Percentiles rank a stretch among this genome's conserved stretches.
These are phyloP conservation scores for Parus major DNA, from an alignment of 2,113 vertebrate genomes.

Conservation along the genomic window DNA sequence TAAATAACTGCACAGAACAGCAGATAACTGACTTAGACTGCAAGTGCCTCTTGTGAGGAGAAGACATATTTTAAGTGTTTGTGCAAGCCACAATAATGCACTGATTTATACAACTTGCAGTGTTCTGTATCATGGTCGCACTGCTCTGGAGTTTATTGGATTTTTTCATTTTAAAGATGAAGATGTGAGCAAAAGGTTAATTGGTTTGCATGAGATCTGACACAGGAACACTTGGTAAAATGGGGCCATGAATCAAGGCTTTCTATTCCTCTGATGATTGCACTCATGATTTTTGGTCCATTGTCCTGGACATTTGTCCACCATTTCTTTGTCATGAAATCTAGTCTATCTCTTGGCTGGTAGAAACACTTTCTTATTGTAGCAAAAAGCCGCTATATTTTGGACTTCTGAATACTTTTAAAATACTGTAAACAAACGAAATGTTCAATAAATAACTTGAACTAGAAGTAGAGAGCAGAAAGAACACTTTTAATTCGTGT, in stretches of 20 bases:
- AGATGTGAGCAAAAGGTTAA: conserved; percentile 42
- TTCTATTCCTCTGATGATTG: background rate
- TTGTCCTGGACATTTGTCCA: background rate
- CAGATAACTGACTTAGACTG: background rate
- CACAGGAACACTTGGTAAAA: background rate
- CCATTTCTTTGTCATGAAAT: background rate
- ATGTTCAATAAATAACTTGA: background rate
- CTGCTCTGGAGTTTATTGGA: background rate
- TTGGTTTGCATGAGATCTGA: conserved; percentile 31
- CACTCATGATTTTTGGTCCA: background rate
- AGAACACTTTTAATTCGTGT: background rate
- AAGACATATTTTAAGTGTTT: background rate
- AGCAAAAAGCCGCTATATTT: background rate
- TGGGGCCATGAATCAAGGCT: background rate
- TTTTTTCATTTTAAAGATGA: conserved; percentile 15
- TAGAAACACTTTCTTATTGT: background rate
- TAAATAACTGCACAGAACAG: background rate
- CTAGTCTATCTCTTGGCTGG: background rate
- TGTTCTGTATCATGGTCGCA: background rate
- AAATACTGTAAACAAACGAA: background rate
- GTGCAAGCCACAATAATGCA: background rate
- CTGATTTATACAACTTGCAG: background rate
- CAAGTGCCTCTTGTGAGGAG: background rate
- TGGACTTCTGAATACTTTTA: background rate
- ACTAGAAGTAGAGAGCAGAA: background rate